Evolutionary conservation across 1,140 invertebrate genomes (phyloP).

Genomic region (Epicauta chinensis): DNA sequence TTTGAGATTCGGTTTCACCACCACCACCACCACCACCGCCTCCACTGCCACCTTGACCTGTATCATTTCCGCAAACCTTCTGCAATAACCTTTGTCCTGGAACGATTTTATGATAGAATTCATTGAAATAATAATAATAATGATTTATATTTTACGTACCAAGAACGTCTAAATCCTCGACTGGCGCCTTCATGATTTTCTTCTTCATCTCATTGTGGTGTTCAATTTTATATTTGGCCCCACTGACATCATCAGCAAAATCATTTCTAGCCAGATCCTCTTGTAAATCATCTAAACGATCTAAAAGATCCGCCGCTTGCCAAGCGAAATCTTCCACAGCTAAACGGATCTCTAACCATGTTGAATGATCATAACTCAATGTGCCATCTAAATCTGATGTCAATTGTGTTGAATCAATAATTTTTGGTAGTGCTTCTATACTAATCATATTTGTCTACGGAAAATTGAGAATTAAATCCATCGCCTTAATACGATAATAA

Average conservation of each 20-base stretch:
- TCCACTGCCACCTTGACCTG: slow-evolving; percentile 37
- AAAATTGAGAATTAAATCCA: slow-evolving; percentile 42
- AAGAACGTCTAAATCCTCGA: slow-evolving; percentile 82
- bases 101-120: slow-evolving; percentile 10
- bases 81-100: slow-evolving; percentile 50
- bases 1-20: slow-evolving; percentile 40
- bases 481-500: too few species aligned
- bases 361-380: slow-evolving; percentile 89
- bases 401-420: slow-evolving; percentile 85
- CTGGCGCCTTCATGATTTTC: slow-evolving; percentile 85
- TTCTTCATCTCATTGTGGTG: slow-evolving; percentile 92
- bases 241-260: slow-evolving; percentile 85
- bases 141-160: slow-evolving; percentile 38
- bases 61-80: slow-evolving; percentile 41
- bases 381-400: slow-evolving; percentile 91
- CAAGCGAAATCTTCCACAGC: slow-evolving; percentile 93
- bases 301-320: slow-evolving; percentile 87
- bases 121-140: neutral
- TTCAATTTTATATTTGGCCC: slow-evolving; percentile 85
- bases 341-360: slow-evolving; percentile 92
- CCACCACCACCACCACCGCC: slow-evolving; percentile 29
- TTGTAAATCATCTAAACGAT: slow-evolving; percentile 84
- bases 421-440: slow-evolving; percentile 86
- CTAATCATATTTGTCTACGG: slow-evolving; percentile 93
- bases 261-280: slow-evolving; percentile 86